Conservation (phyloP, 2,797 vertebrate genomes). For the Champsocephalus esox region DNA sequence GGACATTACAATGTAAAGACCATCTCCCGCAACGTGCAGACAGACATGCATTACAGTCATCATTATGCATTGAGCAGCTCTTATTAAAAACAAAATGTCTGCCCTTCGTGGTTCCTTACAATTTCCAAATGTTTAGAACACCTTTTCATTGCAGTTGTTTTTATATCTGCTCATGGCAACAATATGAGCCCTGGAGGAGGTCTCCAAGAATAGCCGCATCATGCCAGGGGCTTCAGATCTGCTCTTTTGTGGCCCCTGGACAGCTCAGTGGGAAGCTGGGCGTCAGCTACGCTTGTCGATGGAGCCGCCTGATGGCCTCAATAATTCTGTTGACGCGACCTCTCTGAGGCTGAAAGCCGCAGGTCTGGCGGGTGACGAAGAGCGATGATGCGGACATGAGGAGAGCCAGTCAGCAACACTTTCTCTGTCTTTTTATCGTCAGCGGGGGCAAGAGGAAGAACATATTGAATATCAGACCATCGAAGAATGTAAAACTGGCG, state of each 20-base stretch:
- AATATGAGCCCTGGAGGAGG: slow-evolving; percentile 37
- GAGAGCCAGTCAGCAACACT: slow-evolving; percentile 44
- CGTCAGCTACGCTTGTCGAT: slow-evolving; percentile 71
- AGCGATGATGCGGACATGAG: slow-evolving; percentile 39
- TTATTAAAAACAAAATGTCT: background rate
- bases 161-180: slow-evolving; percentile 41
- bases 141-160: slow-evolving; percentile 20
- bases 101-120: background rate
- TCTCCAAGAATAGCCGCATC: slow-evolving; percentile 49
- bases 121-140: background rate
- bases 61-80: slow-evolving; percentile 14
- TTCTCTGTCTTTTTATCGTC: slow-evolving; percentile 58
- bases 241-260: slow-evolving; percentile 75
- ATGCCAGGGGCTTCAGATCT: slow-evolving; percentile 65
- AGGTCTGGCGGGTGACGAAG: slow-evolving; percentile 55
- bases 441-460: slow-evolving; percentile 48
- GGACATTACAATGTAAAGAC: slow-evolving; percentile 18
- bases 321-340: slow-evolving; percentile 76
- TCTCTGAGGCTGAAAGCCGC: slow-evolving; percentile 60
- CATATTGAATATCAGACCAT: slow-evolving; percentile 62
- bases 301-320: slow-evolving; percentile 72
- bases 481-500: slow-evolving; percentile 62
- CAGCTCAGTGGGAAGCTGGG: slow-evolving; percentile 73
- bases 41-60: background rate
- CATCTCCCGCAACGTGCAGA: background rate